These are phyloP conservation scores for Clepsis dumicolana DNA, from an alignment of 2,888 invertebrate genomes.

Conservation along the genomic window DNA sequence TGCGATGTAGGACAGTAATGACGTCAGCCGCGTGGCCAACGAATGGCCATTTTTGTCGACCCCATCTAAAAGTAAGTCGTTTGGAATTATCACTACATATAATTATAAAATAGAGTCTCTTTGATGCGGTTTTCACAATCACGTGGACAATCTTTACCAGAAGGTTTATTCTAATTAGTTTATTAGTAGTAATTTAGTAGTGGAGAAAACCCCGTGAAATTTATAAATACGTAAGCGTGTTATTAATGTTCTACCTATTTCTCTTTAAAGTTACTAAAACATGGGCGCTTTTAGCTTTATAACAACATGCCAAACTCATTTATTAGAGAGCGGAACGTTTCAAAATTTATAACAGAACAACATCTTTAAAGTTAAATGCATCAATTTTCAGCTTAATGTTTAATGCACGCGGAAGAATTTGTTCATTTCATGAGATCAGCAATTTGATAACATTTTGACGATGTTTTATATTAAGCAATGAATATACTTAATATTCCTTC, in stretches of 20 bases:
- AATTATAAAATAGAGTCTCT: too few relatives aligned
- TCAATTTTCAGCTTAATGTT: not conserved
- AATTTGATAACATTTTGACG: not conserved
- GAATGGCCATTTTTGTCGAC: too few relatives aligned
- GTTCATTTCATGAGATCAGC: not conserved
- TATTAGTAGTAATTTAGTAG: too few relatives aligned
- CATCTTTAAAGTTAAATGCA: slow-evolving; percentile 1
- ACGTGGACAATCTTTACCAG: too few relatives aligned
- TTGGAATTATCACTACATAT: too few relatives aligned
- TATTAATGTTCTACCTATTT: not conserved
- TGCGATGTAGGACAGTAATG: too few relatives aligned
- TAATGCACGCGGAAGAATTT: not conserved
- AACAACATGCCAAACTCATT: slow-evolving; percentile 3
- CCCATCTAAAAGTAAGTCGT: too few relatives aligned
- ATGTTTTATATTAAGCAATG: not conserved
- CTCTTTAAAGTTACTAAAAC: not conserved
- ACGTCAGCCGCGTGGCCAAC: too few relatives aligned
- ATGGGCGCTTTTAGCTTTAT: not conserved
- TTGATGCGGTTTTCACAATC: too few relatives aligned
- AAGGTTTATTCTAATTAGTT: too few relatives aligned
- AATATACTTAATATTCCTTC: too few relatives aligned
- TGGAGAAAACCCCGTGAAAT: too few relatives aligned
- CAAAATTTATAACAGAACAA: slow-evolving; percentile 4
- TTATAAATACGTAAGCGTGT: not conserved
- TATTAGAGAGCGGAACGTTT: not conserved